Conservation (phyloP, 2,113 vertebrate genomes). For the Antigone vipio region DNA sequence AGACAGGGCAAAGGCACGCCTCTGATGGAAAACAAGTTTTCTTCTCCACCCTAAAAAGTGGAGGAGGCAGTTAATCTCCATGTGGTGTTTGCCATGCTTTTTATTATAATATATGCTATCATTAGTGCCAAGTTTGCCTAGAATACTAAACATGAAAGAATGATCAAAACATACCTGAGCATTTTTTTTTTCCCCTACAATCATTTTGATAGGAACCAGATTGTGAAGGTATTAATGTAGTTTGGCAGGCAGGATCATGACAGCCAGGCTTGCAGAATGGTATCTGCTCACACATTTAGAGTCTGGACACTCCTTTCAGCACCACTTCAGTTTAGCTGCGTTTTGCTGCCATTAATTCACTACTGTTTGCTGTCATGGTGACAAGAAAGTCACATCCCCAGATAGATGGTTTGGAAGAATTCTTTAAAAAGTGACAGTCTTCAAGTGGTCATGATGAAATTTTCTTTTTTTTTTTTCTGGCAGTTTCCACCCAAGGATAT, state of each 20-base stretch:
- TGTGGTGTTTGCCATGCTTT: background rate
- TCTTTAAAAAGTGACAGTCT: background rate
- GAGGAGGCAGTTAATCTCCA: background rate
- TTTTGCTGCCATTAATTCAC: background rate
- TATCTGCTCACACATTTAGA: background rate
- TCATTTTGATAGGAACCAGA: background rate
- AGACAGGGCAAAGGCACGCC: background rate
- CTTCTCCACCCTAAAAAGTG: background rate
- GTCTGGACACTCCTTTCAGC: background rate
- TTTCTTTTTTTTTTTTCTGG: background rate
- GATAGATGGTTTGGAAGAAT: background rate
- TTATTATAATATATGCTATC: background rate
- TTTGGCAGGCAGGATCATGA: background rate
- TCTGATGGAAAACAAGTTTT: background rate
- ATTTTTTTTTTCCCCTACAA: background rate
- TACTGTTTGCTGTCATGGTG: background rate
- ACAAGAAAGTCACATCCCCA: background rate
- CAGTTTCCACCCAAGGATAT: background rate
- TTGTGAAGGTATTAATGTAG: background rate
- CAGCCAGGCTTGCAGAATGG: background rate
- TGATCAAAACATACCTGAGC: background rate
- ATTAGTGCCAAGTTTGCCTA: background rate
- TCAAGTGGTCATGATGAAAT: background rate
- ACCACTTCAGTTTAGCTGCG: background rate
- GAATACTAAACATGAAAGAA: background rate